Evolutionary conservation across 2,797 vertebrate species (phyloP).

Genomic region (Spheniscus humboldti): DNA sequence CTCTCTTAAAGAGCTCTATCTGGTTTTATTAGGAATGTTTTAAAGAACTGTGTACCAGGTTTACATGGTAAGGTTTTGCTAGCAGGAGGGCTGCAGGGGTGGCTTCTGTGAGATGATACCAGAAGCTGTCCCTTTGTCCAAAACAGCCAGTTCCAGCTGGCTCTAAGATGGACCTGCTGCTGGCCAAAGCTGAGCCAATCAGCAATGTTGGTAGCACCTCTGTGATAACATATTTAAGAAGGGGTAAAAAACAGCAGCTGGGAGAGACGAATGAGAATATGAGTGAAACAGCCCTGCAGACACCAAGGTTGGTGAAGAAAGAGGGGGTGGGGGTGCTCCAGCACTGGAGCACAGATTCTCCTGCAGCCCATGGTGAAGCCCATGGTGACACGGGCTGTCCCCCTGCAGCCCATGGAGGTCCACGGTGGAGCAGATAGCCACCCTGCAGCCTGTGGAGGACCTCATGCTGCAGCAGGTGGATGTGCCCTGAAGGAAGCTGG

Average conservation of each 20-base stretch:
- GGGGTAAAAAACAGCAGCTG: not conserved
- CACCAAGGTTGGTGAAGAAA: not conserved
- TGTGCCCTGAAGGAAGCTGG: not conserved
- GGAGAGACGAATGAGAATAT: not conserved
- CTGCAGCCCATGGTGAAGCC: not conserved
- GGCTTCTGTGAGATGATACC: not conserved
- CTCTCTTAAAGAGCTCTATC: accelerated
- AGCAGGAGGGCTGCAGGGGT: not conserved
- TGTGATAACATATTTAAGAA: not conserved
- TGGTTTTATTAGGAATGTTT: not conserved
- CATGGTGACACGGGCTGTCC: not conserved
- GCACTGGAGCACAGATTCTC: not conserved
- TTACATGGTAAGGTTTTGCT: not conserved
- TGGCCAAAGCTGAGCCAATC: not conserved
- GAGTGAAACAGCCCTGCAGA: not conserved
- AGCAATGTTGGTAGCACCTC: not conserved
- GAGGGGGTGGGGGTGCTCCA: accelerated
- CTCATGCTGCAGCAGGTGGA: too few species aligned
- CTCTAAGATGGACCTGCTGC: accelerated
- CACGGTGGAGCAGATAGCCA: not conserved
- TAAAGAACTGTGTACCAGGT: not conserved
- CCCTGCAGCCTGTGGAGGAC: not conserved
- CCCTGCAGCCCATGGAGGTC: not conserved
- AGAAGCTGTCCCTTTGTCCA: not conserved
- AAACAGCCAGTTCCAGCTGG: not conserved